These are phyloP conservation scores for Hippocampus barbouri DNA, from an alignment of 2,113 vertebrate genomes.

Conservation along the genomic window DNA sequence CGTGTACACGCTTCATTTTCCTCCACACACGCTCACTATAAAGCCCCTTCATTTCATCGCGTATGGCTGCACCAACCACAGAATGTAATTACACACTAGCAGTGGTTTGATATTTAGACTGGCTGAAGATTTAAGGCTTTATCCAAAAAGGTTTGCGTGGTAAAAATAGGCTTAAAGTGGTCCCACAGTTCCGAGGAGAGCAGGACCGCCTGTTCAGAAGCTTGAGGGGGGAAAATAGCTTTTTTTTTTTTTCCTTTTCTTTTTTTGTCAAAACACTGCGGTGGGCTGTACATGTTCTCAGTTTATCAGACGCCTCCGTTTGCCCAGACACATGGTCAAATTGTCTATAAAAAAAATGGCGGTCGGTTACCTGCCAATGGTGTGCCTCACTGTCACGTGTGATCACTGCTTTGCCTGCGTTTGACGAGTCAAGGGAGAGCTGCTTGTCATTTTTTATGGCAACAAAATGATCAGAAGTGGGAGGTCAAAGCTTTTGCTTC, in stretches of 20 bases:
- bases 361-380: constrained; percentile 40
- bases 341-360: constrained; percentile 25
- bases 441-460: not conserved
- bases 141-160: constrained; percentile 45
- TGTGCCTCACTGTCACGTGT: constrained; percentile 29
- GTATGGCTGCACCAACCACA: constrained; percentile 46
- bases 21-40: constrained; percentile 40
- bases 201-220: constrained; percentile 37
- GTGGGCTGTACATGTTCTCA: constrained; percentile 12
- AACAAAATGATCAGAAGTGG: constrained; percentile 17
- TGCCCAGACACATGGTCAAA: constrained; percentile 26
- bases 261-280: constrained; percentile 30
- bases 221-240: constrained; percentile 51
- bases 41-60: constrained; percentile 52
- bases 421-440: constrained; percentile 16
- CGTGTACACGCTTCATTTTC: constrained; percentile 58
- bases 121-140: constrained; percentile 62
- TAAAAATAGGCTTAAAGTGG: constrained; percentile 55
- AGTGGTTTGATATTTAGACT: constrained; percentile 68
- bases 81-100: constrained; percentile 63
- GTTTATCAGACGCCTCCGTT: constrained; percentile 43
- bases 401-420: constrained; percentile 33
- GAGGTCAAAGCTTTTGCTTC: not conserved
- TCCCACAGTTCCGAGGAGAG: constrained; percentile 40
- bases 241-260: constrained; percentile 53